Conservation (phyloP, 2,113 vertebrate species). For the Falco punctatus region DNA sequence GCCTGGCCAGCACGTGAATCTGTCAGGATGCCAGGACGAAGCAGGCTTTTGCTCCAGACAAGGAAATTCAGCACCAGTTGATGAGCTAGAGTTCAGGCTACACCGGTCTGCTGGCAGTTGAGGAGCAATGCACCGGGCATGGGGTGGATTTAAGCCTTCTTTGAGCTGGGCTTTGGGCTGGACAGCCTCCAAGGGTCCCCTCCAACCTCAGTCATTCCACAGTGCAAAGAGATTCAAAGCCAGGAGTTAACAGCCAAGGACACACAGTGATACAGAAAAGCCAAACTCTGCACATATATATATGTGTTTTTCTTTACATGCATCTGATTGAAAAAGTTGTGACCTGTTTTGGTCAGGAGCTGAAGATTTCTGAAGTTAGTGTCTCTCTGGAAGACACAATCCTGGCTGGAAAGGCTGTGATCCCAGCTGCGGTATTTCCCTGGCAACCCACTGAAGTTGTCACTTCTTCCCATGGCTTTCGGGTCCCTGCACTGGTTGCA, state of each 20-base stretch:
- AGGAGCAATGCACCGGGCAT: background rate
- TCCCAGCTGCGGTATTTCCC: background rate
- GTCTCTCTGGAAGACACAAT: accelerated
- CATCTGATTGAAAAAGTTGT: background rate
- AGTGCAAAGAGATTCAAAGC: background rate
- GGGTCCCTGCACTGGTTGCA: background rate
- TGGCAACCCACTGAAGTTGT: background rate
- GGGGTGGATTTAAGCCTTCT: background rate
- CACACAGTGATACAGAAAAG: background rate
- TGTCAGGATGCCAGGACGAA: background rate
- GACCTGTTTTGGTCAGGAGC: background rate
- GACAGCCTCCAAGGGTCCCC: background rate
- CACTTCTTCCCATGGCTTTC: background rate
- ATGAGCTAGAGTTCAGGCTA: background rate
- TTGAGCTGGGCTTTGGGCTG: background rate
- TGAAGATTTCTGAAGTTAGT: background rate
- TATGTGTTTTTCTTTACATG: background rate
- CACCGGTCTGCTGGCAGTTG: background rate
- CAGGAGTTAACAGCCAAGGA: background rate
- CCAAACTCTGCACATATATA: background rate
- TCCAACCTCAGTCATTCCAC: background rate
- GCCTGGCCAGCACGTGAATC: accelerated
- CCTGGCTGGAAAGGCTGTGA: background rate
- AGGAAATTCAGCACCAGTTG: background rate
- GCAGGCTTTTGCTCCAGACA: background rate